Conservation (phyloP, 1,140 invertebrate species). For the Drosophila varians region DNA sequence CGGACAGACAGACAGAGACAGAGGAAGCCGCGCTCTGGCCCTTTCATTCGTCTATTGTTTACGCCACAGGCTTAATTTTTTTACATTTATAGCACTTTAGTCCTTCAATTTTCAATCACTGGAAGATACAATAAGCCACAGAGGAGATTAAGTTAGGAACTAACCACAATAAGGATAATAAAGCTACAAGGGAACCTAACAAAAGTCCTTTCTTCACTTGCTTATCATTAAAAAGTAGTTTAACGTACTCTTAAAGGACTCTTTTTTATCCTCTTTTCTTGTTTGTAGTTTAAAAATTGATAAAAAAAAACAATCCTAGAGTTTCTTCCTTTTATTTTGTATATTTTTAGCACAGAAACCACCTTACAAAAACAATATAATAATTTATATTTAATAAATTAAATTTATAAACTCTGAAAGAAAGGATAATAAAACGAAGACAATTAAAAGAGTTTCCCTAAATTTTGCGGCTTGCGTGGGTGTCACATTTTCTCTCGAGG, state of each 20-base stretch:
- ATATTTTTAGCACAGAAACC: neutral
- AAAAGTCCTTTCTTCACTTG: neutral
- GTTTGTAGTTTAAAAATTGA: too few species aligned
- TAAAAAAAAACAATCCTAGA: too few species aligned
- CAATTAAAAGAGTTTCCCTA: neutral
- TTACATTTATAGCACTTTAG: conserved; percentile 6
- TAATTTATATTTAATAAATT: too few species aligned
- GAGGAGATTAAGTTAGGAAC: neutral
- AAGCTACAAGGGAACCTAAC: neutral
- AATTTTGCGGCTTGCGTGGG: conserved; percentile 48
- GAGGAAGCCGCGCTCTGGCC: conserved; percentile 34
- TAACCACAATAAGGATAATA: neutral
- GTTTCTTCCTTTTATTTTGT: too few species aligned
- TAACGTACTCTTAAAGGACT: too few species aligned
- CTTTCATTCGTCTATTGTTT: conserved; percentile 38
- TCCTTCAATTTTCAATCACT: conserved; percentile 19
- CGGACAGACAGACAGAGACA: conserved; percentile 19
- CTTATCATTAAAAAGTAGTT: too few species aligned
- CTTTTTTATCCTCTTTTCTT: too few species aligned
- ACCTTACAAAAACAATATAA: neutral
- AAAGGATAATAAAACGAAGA: neutral
- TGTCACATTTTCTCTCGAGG: conserved; percentile 24
- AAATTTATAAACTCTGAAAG: neutral
- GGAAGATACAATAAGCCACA: conserved; percentile 6
- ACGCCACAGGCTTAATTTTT: conserved; percentile 13